Conservation (phyloP, 2,888 invertebrate species). For the Petrophora chlorosata region DNA sequence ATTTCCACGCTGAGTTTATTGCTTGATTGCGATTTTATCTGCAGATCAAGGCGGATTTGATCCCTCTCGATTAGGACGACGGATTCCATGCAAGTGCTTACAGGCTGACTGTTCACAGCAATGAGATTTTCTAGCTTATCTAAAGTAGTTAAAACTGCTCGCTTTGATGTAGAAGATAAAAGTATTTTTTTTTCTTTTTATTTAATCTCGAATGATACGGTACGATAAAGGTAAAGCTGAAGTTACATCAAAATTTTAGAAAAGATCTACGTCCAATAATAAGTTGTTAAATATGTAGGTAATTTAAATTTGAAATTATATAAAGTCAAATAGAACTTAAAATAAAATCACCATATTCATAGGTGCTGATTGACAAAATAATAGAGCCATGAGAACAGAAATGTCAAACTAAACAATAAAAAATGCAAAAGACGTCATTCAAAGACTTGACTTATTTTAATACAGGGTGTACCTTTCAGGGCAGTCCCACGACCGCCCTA, state of each 20-base stretch:
- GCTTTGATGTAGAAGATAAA: too few species aligned
- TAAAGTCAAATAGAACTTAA: neutral
- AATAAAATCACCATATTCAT: conserved; percentile 7
- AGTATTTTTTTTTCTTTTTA: too few species aligned
- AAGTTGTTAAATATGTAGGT: neutral
- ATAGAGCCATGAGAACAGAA: conserved; percentile 51
- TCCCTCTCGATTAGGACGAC: conserved; percentile 49
- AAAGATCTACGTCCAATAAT: too few species aligned
- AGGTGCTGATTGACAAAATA: conserved; percentile 41
- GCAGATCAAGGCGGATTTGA: conserved; percentile 68
- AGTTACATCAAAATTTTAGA: too few species aligned
- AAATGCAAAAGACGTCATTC: conserved; percentile 74
- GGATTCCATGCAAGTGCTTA: conserved; percentile 35
- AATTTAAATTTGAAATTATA: neutral
- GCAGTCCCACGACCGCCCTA: conserved; percentile 81
- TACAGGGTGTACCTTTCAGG: conserved; percentile 78
- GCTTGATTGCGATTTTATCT: conserved; percentile 82
- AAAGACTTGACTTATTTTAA: conserved; percentile 72
- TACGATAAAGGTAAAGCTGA: too few species aligned
- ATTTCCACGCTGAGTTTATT: conserved; percentile 63
- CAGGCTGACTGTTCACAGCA: conserved; percentile 39
- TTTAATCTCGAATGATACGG: too few species aligned
- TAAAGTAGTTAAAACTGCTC: conserved; percentile 14
- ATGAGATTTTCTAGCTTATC: conserved; percentile 47
- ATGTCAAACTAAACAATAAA: conserved; percentile 71